Base-by-base conservation (phyloP, 1,140 invertebrate species). In the Dryas iulia region DNA sequence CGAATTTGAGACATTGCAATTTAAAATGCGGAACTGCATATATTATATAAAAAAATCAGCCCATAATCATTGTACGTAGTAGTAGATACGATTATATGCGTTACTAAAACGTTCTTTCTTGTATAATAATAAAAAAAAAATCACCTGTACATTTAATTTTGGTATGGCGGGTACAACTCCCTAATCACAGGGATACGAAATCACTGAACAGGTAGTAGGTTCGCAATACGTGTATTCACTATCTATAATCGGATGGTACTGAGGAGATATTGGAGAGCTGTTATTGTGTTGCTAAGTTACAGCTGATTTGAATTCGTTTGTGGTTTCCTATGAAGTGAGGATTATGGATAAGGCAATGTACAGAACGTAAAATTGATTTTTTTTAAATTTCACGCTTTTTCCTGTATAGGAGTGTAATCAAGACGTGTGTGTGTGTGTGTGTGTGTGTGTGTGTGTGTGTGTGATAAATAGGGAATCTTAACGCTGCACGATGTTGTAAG, bases 241-340 rank as follows among this genome's bases (percentile, higher is more conserved):
- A 18, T 47, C 39, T 47, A 35, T 72, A 14, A 62, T 69, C 64
- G 68, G 24, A 71, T 65, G 59, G 35, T 58, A 77, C 66, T 77
- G 58, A 61, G 58, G 59, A 69, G 57, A 74, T 70, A 79, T 72
- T 68, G 63, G 14, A 54, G 77, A 83, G 78, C 70, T 87, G 87
- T 89, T 89, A 87, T 87, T 79, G 30, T 18, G 83, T 90, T 83
- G 74, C 86, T 76, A 76, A 66, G 86, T 64, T 74, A 89, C 84
- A 1, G 31, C 21, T 71, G 71, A 74, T 70, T 76, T 68, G 31
- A 59, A 69, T 59, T 61, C 33, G 53, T 69, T 72, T 26, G 31
- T 10, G 39, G 35, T 66, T 63, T 54, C 57, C 35, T 71, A 65
- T 66, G 52, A 60, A 71, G 71, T 71, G 71, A 47, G 33, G 59